phyloP scores from a whole-genome alignment of 1,140 invertebrate genomes.

The Plectus sambesii region DNA sequence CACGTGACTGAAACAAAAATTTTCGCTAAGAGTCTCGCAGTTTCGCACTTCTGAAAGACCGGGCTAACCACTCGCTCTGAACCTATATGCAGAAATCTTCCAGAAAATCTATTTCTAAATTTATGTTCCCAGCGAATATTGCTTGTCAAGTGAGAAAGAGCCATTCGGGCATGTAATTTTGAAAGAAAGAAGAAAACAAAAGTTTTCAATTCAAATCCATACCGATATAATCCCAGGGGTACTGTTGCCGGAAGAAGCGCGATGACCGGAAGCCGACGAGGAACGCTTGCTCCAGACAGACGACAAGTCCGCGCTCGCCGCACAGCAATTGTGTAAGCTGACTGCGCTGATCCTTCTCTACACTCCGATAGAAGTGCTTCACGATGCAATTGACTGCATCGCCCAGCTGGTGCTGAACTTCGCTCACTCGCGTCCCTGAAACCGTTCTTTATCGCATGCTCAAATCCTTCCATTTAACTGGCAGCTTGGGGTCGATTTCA shows the following conservation, averaged over 20 bases:
- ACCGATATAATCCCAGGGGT: slow-evolving; percentile 96
- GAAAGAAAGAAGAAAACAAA: slow-evolving; percentile 33
- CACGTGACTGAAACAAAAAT: too few species aligned
- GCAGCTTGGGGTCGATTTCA: too few species aligned
- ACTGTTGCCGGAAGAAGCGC: slow-evolving; percentile 82
- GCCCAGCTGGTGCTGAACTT: slow-evolving; percentile 53
- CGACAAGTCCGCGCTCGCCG: slow-evolving; percentile 81
- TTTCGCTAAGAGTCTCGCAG: too few species aligned
- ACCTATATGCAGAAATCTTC: slow-evolving; percentile 20
- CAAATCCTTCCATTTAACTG: too few species aligned
- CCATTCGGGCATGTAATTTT: slow-evolving; percentile 11
- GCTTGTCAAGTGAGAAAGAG: background rate
- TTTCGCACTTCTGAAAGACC: slow-evolving; percentile 60
- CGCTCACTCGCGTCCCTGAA: slow-evolving; percentile 41
- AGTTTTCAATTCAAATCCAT: too few species aligned
- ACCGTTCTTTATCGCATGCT: too few species aligned
- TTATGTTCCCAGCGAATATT: background rate
- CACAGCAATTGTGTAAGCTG: slow-evolving; percentile 82
- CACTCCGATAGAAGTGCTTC: slow-evolving; percentile 79
- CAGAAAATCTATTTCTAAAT: slow-evolving; percentile 4
- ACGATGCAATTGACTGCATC: slow-evolving; percentile 92
- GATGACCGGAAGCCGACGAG: slow-evolving; percentile 79
- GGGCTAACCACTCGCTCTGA: slow-evolving; percentile 22
- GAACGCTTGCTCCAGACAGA: slow-evolving; percentile 83
- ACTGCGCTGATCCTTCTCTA: slow-evolving; percentile 55